phyloP scores from a whole-genome alignment of 2,113 vertebrate genomes.

The Corythornis cristatus region DNA sequence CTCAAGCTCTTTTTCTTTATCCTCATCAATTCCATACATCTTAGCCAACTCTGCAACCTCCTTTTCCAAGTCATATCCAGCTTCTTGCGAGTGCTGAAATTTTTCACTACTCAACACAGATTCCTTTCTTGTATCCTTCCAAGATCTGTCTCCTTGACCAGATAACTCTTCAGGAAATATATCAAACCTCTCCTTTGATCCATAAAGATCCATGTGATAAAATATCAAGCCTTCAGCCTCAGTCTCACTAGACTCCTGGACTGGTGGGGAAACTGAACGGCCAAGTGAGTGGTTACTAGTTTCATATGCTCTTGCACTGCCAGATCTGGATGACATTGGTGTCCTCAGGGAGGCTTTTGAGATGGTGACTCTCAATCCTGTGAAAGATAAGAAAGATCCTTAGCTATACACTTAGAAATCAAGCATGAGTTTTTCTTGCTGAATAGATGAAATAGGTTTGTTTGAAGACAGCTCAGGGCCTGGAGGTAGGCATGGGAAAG shows the following conservation, averaged over 20 bases:
- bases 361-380: neutral
- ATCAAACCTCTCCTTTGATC: conserved; percentile 76
- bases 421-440: neutral
- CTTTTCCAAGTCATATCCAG: conserved; percentile 60
- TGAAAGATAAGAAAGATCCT: conserved; percentile 4
- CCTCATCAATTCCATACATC: conserved; percentile 73
- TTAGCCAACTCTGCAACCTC: conserved; percentile 71
- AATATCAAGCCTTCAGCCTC: conserved; percentile 51
- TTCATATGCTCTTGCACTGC: neutral
- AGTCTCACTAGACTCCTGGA: neutral
- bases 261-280: neutral
- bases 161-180: conserved; percentile 77
- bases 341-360: neutral
- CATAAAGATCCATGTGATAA: conserved; percentile 82
- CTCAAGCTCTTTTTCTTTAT: conserved; percentile 70
- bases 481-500: neutral
- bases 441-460: neutral
- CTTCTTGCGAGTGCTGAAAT: neutral
- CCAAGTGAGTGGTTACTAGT: neutral
- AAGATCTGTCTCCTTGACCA: conserved; percentile 20
- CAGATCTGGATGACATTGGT: conserved; percentile 35
- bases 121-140: neutral
- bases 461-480: neutral
- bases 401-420: neutral
- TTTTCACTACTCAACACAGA: neutral